A percentile compares a stretch with the other conserved stretches of the same genome.
Conservation (phyloP, 64 coral and sea anemone species). For the Hydrozoanthus tunicans region DNA sequence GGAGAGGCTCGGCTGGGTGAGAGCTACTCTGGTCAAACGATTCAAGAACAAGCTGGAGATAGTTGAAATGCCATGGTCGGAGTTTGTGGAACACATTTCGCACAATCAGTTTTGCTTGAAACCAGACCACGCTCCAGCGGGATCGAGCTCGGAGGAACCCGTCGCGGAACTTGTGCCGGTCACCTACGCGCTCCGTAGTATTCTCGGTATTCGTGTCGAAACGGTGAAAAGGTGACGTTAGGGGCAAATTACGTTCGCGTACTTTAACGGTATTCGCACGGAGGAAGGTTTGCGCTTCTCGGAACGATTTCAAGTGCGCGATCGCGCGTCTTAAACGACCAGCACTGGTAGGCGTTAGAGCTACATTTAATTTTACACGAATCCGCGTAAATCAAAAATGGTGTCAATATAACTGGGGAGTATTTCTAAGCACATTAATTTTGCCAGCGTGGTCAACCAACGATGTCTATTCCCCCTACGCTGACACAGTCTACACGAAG, state of each 20-base stretch:
- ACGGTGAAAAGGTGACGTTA: conserved; percentile 62
- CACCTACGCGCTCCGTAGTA: conserved; percentile 77
- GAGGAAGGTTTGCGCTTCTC: no score
- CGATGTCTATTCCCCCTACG: no score
- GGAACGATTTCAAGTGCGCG: no score
- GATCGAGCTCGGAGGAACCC: conserved; percentile 57
- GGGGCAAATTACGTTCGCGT: neutral
- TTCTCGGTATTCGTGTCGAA: conserved; percentile 86
- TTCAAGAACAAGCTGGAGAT: conserved; percentile 72
- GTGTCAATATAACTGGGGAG: no score
- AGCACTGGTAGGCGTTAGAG: no score
- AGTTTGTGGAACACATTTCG: conserved; percentile 74
- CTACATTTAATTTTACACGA: no score
- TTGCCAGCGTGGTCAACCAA: no score
- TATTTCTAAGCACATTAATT: no score
- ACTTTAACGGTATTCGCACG: neutral
- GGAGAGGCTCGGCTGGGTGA: conserved; percentile 64
- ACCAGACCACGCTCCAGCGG: conserved; percentile 56
- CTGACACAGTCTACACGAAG: no score
- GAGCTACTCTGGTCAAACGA: conserved; percentile 73
- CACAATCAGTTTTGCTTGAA: conserved; percentile 66
- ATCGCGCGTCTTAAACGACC: no score
- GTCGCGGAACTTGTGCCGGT: conserved; percentile 77
- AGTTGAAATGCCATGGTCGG: conserved; percentile 76
- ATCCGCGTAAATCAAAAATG: no score